Evolutionary conservation across 2,113 vertebrate species (phyloP), one percentile per base, ranked within the genome.

Genomic region (Etheostoma spectabile): DNA sequence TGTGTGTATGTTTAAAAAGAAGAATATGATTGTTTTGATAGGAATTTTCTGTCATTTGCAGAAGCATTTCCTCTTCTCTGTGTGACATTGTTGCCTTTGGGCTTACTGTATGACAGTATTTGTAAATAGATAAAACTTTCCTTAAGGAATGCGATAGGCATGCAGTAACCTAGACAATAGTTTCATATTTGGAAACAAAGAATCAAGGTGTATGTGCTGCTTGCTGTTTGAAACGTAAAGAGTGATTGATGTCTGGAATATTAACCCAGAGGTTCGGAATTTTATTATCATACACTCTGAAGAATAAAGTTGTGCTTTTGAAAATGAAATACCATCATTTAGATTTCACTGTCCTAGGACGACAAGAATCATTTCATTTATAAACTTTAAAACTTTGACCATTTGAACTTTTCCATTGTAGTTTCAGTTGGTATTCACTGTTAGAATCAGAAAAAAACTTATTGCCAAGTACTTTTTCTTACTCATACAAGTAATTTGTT

Each of bases 1-100:
- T 93, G 91, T 73, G 45, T 71, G 69, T 71, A 66, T 59, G 79
- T 90, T 91, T 89, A 84, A 86, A 93, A 91, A 83, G 88, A 90
- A 90, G 85, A 90, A 90, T 88, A 89, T 88, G 68, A 91, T 91
- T 83, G 74, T 84, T 90, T 88, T 90, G 81, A 90, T 83, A 66
- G 64, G 78, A 72, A 74, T 89, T 87, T 82, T 89, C 77, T 88
- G 88, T 91, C 90, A 90, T 90, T 92, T 79, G 80, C 76, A 24
- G 65, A 74, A 71, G 83, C 85, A 88, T 88, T 92, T 88, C 88
- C 52, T 89, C 74, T 77, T 80, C 60, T 68, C 71, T 2, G n/a
- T n/a, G 62, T 86, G 87, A 82, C 83, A 86, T n/a, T 1, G 73
- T 67, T 85, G 83, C 90, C 87, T 92, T 62, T 82, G 87, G 91